A percentile compares a stretch with the other conserved stretches of the same genome.
These are phyloP conservation scores for Sitta carolinensis DNA, from an alignment of 2,797 vertebrate species.

Conservation along the genomic window DNA sequence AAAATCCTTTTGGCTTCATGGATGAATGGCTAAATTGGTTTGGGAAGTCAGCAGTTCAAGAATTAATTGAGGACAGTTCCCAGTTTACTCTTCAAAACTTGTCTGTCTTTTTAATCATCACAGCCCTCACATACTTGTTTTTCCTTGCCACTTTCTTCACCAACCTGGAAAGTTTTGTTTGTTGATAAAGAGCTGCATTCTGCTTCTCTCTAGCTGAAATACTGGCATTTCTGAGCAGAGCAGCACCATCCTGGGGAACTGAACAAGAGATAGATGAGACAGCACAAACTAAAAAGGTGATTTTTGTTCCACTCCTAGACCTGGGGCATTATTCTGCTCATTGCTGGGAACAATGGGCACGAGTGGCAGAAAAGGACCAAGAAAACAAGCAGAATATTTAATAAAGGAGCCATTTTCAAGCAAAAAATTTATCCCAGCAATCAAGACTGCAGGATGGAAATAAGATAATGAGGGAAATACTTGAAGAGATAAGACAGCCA, in stretches of 20 bases:
- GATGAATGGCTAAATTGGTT: conserved; percentile 17
- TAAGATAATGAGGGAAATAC: background rate
- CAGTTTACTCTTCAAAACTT: background rate
- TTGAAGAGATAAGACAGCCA: background rate
- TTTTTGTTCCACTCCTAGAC: background rate
- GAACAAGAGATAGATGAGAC: background rate
- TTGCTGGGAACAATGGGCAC: background rate
- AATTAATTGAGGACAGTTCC: background rate
- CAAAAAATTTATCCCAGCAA: background rate
- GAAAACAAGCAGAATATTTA: conserved; percentile 3
- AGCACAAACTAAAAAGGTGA: background rate
- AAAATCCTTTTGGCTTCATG: background rate
- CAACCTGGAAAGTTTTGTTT: background rate
- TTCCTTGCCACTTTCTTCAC: background rate
- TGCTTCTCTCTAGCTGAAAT: background rate
- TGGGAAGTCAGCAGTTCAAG: conserved; percentile 7
- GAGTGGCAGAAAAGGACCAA: background rate
- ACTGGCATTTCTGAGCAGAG: background rate
- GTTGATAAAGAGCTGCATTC: background rate
- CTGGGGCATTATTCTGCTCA: background rate
- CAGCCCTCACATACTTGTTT: background rate
- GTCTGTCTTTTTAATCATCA: background rate
- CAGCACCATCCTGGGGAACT: background rate
- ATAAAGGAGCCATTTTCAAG: background rate
- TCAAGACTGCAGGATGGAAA: background rate